Conservation (phyloP, 2,113 vertebrate species). For the Cephalophus harveyi region DNA sequence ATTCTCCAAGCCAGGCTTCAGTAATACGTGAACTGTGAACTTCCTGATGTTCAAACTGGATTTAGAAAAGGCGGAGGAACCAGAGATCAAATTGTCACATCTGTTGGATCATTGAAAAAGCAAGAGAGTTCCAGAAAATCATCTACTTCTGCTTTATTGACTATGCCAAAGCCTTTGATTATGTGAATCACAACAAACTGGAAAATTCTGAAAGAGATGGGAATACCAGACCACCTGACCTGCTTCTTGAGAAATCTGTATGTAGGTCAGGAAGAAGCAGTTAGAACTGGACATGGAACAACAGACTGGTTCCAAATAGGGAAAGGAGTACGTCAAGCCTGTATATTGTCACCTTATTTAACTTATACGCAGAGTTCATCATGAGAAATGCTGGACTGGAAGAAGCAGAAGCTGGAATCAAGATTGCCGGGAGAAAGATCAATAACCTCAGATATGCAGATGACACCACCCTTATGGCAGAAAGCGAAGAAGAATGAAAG, state of each 20-base stretch:
- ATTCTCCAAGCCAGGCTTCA: neutral
- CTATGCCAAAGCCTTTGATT: neutral
- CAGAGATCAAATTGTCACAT: neutral
- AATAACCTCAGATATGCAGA: neutral
- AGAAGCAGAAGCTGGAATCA: neutral
- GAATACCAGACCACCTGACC: neutral
- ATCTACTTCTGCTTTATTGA: neutral
- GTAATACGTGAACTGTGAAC: accelerated
- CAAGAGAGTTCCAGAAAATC: neutral
- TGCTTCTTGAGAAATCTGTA: neutral
- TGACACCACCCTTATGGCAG: neutral
- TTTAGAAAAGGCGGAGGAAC: neutral
- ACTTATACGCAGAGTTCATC: neutral
- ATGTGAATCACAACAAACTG: neutral
- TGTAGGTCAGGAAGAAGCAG: neutral
- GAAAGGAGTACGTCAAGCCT: neutral
- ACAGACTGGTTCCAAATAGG: neutral
- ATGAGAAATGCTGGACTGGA: accelerated
- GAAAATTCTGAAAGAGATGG: neutral
- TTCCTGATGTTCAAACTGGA: neutral
- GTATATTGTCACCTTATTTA: neutral
- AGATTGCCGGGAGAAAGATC: neutral
- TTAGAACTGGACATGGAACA: neutral
- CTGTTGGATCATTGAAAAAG: neutral
- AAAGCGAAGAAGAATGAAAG: neutral